Evolutionary conservation across 2,113 vertebrate genomes (phyloP), one percentile per base, ranked within the genome.

Genomic region (Anguilla japonica): DNA sequence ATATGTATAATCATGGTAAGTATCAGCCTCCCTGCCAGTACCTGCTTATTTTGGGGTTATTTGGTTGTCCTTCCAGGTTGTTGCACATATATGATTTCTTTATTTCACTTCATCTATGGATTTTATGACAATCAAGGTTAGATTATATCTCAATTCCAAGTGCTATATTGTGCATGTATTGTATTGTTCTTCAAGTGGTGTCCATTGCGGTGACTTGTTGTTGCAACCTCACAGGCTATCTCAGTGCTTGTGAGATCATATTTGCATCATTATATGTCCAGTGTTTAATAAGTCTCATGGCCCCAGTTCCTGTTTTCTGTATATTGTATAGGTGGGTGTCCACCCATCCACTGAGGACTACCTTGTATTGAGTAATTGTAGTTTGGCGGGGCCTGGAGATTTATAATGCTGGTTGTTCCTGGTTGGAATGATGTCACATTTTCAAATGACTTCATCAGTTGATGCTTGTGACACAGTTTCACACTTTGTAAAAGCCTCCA

Each of bases 341-440:
- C 60, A 67, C 22, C 60, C 60, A 67, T 26, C 16, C 60, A 67
- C 60, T 22, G 26, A 67, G 60, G 60, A 22, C 22, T 22, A 3
- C 20, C 5, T 67, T 67, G 60, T 67, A n/a, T 75, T 34, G 71
- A 34, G 16, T 75, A 75, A 29, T 75, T 75, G 11, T 2, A 75
- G 26, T 8, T 34, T 75, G 71, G 29, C 71, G 2, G n/a, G 71
- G 71, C 11, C 34, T 7, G 9, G n/a, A n/a, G 71, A 34, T 34
- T 5, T 20, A 67, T 8, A 26, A 3, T 67, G 82, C 75, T 56
- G 41, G 46, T 57, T 85, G 67, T 79, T 26, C 41, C 41, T 57
- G 46, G 67, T 7, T 80, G 26, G 83, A 81, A 50, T 85, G 39
- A 81, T 82, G 83, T 87, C 87, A 84, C 56, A 34, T 57, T 82